Conservation (phyloP, 2,113 vertebrate genomes). For the Chloropsis cyanopogon region DNA sequence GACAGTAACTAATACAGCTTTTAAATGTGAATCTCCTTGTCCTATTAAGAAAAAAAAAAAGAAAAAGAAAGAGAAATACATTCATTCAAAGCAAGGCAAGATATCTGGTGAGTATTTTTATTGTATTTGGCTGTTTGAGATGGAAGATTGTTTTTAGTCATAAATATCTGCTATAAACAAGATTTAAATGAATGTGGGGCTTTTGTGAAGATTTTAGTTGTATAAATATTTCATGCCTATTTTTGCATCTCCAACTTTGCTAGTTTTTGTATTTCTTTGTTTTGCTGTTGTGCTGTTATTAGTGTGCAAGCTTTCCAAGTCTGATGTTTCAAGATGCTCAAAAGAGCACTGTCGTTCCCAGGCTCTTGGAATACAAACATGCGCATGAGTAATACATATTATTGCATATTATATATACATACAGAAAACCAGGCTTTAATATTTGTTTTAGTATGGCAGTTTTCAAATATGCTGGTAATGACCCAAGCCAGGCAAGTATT, state of each 20-base stretch:
- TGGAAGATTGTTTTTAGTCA: background rate
- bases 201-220: background rate
- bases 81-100: constrained; percentile 13
- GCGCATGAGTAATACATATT: background rate
- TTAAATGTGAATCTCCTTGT: constrained; percentile 1
- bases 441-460: background rate
- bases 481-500: background rate
- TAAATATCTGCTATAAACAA: background rate
- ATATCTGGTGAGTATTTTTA: constrained; percentile 65
- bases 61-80: background rate
- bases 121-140: background rate
- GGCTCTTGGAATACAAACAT: constrained; percentile 2
- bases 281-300: constrained; percentile 44
- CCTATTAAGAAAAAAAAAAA: background rate
- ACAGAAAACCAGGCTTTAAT: background rate
- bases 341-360: constrained; percentile 22
- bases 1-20: constrained; percentile 11
- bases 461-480: background rate
- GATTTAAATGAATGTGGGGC: background rate
- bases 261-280: constrained; percentile 50
- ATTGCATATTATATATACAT: background rate
- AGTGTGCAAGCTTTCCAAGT: constrained; percentile 58
- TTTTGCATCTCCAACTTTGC: background rate
- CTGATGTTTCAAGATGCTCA: constrained; percentile 52
- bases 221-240: background rate